Base-by-base conservation (phyloP, 2,797 vertebrate species). In the Tolypeutes matacus region DNA sequence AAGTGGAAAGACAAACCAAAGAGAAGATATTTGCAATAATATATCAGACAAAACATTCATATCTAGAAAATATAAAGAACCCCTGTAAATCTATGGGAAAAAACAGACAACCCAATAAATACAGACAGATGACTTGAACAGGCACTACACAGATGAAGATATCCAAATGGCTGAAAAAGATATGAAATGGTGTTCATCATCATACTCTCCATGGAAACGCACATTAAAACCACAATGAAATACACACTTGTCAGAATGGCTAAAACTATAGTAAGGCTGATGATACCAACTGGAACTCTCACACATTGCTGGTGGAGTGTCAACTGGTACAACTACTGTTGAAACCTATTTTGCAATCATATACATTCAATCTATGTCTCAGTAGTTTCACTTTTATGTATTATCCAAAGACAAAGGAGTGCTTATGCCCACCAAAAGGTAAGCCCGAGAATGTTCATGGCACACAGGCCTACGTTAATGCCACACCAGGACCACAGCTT, bases 21-120 rank as follows among this genome's bases (percentile, higher is more conserved):
- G 64, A 80, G 56, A 92, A 86, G 39, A 62, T 60, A 92, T 39
- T 89, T 90, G 65, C 27, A 77, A n/a, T 58, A 77, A 73, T 60
- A 25, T 10, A 64, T 31, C 58, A 87, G 82, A 62, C 29, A 62
- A 78, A 91, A 78, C 46, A 5, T 5, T 87, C 56, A 10, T 8
- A 53, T 34, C 14, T 18, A 81, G 34, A 86, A 92, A 70, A 60
- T 53, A 56, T 31, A 62, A 84, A 77, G 14, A 42, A 49, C 17
- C 1, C 2, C 11, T 69, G 51, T 4, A 88, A 85, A 60, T 27
- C 76, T 69, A 1, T 42, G 86, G 58, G 69, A 46, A 82, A 92
- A 67, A 85, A 86, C 31, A 92, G 62, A 46, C 27, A 81, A 92
- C 10, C 13, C 23, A 58, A 14, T 9, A 72, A 73, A 56, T 65